A percentile compares a stretch with the other conserved stretches of the same genome.
These are phyloP conservation scores for Eumeta japonica DNA, from an alignment of 1,140 invertebrate genomes.

Conservation along the genomic window DNA sequence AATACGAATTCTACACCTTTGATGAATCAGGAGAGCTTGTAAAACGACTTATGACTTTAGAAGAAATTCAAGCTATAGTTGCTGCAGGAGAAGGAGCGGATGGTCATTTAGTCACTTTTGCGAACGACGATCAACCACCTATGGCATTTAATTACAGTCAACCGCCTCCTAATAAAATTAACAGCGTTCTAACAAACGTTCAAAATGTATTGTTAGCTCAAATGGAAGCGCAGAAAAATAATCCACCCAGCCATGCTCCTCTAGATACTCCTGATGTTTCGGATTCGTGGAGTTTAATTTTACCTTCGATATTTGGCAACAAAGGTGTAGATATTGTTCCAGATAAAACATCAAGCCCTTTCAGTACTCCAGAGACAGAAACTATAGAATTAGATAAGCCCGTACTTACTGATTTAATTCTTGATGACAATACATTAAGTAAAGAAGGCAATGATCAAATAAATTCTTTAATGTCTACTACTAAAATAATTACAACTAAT, in stretches of 20 bases:
- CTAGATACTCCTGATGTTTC: constrained; percentile 70
- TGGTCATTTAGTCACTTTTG: constrained; percentile 52
- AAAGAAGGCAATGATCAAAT: constrained; percentile 36
- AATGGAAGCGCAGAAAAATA: constrained; percentile 66
- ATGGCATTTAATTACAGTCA: constrained; percentile 47
- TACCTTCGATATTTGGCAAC: constrained; percentile 74
- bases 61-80: constrained; percentile 80
- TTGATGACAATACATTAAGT: constrained; percentile 27
- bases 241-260: constrained; percentile 58
- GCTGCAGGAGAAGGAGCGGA: constrained; percentile 71
- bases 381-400: constrained; percentile 43
- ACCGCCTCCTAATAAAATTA: constrained; percentile 66
- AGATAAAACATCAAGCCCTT: constrained; percentile 53
- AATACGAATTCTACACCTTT: constrained; percentile 83
- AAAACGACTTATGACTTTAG: constrained; percentile 76
- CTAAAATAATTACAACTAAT: constrained; percentile 13
- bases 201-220: constrained; percentile 78
- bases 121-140: constrained; percentile 52
- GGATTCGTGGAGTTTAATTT: constrained; percentile 75
- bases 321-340: constrained; percentile 64
- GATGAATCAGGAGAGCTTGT: constrained; percentile 78
- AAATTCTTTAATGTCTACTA: constrained; percentile 19
- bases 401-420: constrained; percentile 4
- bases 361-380: constrained; percentile 60
- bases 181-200: constrained; percentile 76